phyloP scores from a whole-genome alignment of 64 coral and sea anemone species.

The Montipora capricornis region DNA sequence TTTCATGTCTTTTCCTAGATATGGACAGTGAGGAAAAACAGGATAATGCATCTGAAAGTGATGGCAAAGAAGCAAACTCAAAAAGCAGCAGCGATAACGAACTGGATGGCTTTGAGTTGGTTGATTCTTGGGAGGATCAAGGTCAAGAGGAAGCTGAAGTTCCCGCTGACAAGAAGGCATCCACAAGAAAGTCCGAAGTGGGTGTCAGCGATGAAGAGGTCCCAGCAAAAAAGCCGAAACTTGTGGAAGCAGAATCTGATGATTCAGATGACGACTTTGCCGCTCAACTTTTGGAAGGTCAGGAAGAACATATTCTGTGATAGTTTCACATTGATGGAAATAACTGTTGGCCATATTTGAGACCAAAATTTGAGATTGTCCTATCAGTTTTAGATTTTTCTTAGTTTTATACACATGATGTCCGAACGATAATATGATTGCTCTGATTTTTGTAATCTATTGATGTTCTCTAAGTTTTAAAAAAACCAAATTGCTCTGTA shows the following conservation, averaged over 20 bases:
- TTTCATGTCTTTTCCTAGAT: background rate
- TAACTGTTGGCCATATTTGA: no score
- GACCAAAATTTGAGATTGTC: no score
- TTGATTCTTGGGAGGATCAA: conserved; percentile 51
- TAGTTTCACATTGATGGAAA: background rate
- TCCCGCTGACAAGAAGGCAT: conserved; percentile 10
- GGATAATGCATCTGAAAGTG: conserved; percentile 33
- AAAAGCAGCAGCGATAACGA: conserved; percentile 53
- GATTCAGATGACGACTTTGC: conserved; percentile 93
- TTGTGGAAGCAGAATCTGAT: conserved; percentile 46
- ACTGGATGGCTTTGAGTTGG: conserved; percentile 65
- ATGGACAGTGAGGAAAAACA: conserved; percentile 8
- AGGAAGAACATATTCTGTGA: background rate
- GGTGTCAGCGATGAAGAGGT: background rate
- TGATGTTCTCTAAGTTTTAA: no score
- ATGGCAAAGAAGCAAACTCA: conserved; percentile 43
- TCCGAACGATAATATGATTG: no score
- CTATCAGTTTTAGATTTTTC: no score
- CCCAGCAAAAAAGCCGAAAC: conserved; percentile 24
- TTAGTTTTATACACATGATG: no score
- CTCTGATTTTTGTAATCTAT: no score
- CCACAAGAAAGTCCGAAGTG: background rate
- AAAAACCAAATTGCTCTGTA: no score
- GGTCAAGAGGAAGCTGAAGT: conserved; percentile 9
- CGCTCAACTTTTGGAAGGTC: conserved; percentile 81